phyloP scores from a whole-genome alignment of 2,113 vertebrate species.

The Macquaria ambigua region DNA sequence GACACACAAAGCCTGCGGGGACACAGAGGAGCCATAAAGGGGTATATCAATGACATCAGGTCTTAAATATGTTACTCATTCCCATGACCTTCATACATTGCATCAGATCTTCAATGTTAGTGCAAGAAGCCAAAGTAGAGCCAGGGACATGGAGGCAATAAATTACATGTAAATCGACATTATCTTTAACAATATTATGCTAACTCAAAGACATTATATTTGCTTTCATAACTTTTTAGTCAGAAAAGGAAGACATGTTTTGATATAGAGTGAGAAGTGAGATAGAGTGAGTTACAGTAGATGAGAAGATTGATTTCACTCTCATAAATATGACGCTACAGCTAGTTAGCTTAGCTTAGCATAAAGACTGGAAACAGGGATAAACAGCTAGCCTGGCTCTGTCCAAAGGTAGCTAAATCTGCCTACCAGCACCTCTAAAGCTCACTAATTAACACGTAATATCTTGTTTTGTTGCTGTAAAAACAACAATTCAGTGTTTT shows the following conservation, averaged over 20 bases:
- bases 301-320: neutral
- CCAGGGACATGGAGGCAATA: conserved; percentile 17
- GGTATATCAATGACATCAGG: conserved; percentile 41
- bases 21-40: conserved; percentile 32
- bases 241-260: conserved; percentile 7
- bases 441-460: neutral
- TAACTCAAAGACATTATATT: conserved; percentile 3
- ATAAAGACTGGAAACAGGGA: neutral
- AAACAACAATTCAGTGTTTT: neutral
- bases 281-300: neutral
- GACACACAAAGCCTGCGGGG: conserved; percentile 92
- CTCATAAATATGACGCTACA: neutral
- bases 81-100: conserved; percentile 43
- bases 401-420: neutral
- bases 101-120: conserved; percentile 48
- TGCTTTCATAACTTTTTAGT: neutral
- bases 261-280: neutral
- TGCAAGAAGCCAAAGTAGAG: conserved; percentile 30
- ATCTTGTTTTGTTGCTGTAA: neutral
- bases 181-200: neutral
- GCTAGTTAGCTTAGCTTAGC: neutral
- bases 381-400: neutral
- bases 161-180: conserved; percentile 4
- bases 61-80: conserved; percentile 36
- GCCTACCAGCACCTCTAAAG: neutral